Conservation (phyloP, 2,113 vertebrate species). For the Mastomys coucha region DNA sequence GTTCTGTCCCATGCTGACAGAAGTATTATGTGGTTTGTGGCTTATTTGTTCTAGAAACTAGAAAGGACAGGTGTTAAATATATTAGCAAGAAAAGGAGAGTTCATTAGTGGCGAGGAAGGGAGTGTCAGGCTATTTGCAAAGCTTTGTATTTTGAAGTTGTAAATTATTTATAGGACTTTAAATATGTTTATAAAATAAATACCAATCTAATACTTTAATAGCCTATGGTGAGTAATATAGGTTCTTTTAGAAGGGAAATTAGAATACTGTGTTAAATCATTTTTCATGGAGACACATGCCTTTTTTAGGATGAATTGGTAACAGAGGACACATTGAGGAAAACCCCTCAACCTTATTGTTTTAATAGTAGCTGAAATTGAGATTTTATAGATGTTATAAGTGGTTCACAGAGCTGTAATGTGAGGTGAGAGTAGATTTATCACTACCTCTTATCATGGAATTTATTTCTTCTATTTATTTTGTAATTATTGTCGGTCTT, state of each 20-base stretch:
- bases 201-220: constrained; percentile 51
- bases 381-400: constrained; percentile 10
- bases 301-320: not conserved
- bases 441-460: constrained; percentile 21
- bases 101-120: not conserved
- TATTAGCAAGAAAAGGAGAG: not conserved
- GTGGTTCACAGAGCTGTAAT: constrained; percentile 14
- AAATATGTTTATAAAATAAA: constrained; percentile 39
- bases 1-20: not conserved
- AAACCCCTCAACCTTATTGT: not conserved
- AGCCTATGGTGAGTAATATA: not conserved
- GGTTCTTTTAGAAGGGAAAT: constrained; percentile 43
- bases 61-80: constrained; percentile 10
- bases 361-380: not conserved
- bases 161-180: constrained; percentile 41
- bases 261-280: constrained; percentile 20
- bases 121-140: constrained; percentile 6
- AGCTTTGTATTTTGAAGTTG: constrained; percentile 40
- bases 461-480: constrained; percentile 30
- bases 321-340: not conserved
- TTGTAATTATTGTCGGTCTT: not conserved
- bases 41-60: constrained; percentile 11
- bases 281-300: not conserved
- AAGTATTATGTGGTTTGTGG: not conserved
- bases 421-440: constrained; percentile 6